These are phyloP conservation scores for Diglossa cyanea DNA, from an alignment of 2,797 vertebrate genomes.

Conservation along the genomic window DNA sequence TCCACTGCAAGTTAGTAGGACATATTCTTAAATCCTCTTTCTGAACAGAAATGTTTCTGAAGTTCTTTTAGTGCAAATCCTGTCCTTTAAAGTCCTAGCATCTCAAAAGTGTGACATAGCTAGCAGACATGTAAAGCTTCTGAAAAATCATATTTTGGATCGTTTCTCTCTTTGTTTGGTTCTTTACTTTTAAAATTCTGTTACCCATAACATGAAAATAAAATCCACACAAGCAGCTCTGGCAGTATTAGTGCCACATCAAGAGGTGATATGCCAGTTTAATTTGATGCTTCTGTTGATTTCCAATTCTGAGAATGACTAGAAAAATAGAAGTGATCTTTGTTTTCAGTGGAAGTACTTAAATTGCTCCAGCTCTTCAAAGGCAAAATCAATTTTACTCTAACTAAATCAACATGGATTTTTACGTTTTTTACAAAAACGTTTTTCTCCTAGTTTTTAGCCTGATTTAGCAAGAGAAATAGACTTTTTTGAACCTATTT, in stretches of 20 bases:
- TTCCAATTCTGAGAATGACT: background rate
- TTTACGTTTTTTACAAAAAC: background rate
- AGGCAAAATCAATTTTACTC: slow-evolving; percentile 34
- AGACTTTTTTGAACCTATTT: background rate
- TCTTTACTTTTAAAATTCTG: background rate
- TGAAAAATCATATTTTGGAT: background rate
- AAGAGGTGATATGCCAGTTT: background rate
- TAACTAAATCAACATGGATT: slow-evolving; percentile 7
- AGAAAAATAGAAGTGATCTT: slow-evolving; percentile 13
- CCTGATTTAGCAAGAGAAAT: background rate
- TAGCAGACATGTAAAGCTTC: background rate
- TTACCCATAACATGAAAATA: background rate
- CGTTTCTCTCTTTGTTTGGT: background rate
- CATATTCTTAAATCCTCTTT: background rate
- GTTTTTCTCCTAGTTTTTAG: background rate
- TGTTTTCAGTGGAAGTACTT: slow-evolving; percentile 23
- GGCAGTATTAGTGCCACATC: background rate
- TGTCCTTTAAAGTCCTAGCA: background rate
- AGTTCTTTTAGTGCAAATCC: background rate
- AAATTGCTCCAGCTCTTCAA: background rate
- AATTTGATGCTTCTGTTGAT: background rate
- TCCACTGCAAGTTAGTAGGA: background rate
- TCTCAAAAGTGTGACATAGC: background rate
- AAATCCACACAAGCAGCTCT: background rate
- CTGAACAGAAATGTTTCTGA: background rate